Conservation (phyloP, 2,888 invertebrate genomes). For the Pammene aurita region DNA sequence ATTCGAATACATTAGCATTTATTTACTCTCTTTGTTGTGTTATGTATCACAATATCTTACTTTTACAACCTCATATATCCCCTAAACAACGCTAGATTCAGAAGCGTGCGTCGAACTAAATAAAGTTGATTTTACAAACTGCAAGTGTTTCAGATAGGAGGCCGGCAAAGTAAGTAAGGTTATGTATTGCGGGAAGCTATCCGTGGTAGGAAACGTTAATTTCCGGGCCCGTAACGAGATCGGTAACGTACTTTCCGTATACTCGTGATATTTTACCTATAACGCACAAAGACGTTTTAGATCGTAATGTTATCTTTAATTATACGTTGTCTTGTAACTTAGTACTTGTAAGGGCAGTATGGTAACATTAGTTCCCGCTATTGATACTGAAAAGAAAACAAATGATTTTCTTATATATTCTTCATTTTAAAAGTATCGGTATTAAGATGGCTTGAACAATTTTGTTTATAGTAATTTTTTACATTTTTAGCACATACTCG, state of each 20-base stretch:
- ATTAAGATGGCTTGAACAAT: no score
- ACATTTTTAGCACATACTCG: no score
- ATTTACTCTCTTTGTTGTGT: slow-evolving; percentile 22
- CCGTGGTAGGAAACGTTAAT: slow-evolving; percentile 59
- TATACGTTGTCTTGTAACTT: no score
- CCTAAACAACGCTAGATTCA: no score
- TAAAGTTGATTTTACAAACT: not conserved
- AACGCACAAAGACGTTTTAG: not conserved
- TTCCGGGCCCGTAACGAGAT: slow-evolving; percentile 61
- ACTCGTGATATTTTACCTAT: slow-evolving; percentile 25
- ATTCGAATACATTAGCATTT: slow-evolving; percentile 40
- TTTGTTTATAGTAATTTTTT: no score
- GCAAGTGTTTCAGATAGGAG: not conserved
- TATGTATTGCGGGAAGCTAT: slow-evolving; percentile 39
- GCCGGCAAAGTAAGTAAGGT: slow-evolving; percentile 18
- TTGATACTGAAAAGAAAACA: no score
- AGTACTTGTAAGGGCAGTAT: no score
- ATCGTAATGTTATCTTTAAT: not conserved
- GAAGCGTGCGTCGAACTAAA: not conserved
- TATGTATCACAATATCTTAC: slow-evolving; percentile 16
- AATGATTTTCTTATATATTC: no score
- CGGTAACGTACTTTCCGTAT: slow-evolving; percentile 50
- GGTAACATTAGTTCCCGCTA: no score
- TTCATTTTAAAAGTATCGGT: no score
- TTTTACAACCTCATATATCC: not conserved